Base-by-base conservation (phyloP, 1,140 invertebrate genomes). In the Drosophila baimaii region DNA sequence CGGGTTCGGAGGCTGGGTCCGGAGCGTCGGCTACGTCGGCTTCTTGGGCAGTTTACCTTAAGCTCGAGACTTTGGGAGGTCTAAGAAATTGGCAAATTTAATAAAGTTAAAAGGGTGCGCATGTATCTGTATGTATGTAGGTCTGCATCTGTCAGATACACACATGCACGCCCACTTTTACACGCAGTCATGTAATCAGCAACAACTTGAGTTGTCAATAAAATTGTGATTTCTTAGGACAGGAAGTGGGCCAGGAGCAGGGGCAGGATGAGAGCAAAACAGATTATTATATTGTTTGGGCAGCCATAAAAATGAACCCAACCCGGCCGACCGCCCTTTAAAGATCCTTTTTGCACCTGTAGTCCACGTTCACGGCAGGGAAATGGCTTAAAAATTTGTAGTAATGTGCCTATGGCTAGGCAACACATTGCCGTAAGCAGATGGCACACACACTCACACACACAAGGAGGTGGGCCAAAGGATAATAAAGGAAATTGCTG, bases 71-170 rank as follows among this genome's bases (percentile, higher is more conserved):
- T 62, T 79, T 69, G 44, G 70, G 61, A 66, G 74, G 66, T 71
- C 77, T 90, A 89, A 89, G 70, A 88, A 81, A 90, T 90, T 90
- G 88, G 74, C 71, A 90, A 90, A 90, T 90, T 90, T 90, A 90
- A 90, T 90, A 90, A 90, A 90, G 82, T 84, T 90, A 90, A 88
- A 90, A 90, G 88, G 88, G 80, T 88, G 57, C 80, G 63, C 39
- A 59, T 80, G 72, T 79, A 59, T 29, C 27, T 57, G 63, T 35
- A 59, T 80, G 72, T 79, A 59, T 29, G 31, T 57, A 31, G 31
- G 58, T 49, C 51, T 68, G 57, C 43, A 70, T 49, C 83, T 82
- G 76, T 68, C 69, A 79, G 63, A 78, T 57, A 86, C 62, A 70
- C 70, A 68, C 80, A 75, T 56, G 65, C 64, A 54, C 57, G 44